Percentiles rank a stretch among this genome's conserved stretches.
Conservation (phyloP, 2,797 vertebrate species). For the Gymnothorax reevesii region DNA sequence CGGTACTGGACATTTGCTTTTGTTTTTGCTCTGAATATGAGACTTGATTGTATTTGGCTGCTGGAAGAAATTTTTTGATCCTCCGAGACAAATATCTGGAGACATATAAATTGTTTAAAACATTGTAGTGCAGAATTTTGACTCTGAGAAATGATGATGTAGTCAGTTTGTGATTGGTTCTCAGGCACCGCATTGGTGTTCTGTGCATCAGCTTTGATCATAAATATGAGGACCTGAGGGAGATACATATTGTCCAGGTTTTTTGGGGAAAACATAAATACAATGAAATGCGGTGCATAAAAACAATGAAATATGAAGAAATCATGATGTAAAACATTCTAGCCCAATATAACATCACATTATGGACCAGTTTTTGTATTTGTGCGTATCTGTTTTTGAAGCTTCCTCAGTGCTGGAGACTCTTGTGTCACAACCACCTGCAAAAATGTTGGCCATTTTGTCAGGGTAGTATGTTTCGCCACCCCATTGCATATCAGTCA, state of each 20-base stretch:
- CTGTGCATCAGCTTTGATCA: not conserved
- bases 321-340: not conserved
- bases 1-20: too few relatives aligned
- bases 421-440: not conserved
- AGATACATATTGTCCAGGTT: not conserved
- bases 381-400: not conserved
- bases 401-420: not conserved
- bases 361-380: not conserved
- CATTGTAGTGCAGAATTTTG: too few relatives aligned
- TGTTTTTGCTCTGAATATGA: too few relatives aligned
- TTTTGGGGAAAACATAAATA: not conserved
- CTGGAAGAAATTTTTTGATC: too few relatives aligned
- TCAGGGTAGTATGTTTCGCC: not conserved
- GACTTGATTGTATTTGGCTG: too few relatives aligned
- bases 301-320: not conserved
- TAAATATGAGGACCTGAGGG: not conserved
- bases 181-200: not conserved
- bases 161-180: too few relatives aligned
- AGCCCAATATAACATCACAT: not conserved
- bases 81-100: too few relatives aligned
- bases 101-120: too few relatives aligned
- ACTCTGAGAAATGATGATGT: too few relatives aligned
- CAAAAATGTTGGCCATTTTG: not conserved
- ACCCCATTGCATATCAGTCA: not conserved
- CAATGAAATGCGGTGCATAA: not conserved